Evolutionary conservation across 2,888 invertebrate species (phyloP), one percentile per base, ranked within the genome.

Genomic region (Polyommatus icarus): DNA sequence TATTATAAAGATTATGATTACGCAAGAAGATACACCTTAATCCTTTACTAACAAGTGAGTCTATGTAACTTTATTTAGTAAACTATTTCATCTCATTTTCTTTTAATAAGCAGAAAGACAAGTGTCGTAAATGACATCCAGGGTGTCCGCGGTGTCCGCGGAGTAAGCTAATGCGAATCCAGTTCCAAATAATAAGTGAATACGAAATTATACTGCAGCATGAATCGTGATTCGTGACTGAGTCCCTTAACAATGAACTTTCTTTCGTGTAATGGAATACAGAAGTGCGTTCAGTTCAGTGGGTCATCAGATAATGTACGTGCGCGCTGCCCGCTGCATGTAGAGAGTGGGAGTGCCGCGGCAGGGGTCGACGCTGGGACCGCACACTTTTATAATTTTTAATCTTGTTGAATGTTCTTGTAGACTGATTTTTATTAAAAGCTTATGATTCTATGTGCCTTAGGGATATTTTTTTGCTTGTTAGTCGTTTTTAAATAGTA

Each of bases 271-370:
- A 67, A 67, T 67, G 67, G 29, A 67, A 67, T 32, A 67, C 59
- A 59, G 15, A 61, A 67, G 29, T 29, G 67, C 67, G 67, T 67
- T 67, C 59, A 59, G 59, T 59, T n/a, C 29, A 67, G 29, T 67
- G 67, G 67, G 67, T 67, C 67, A 67, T 67, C 67, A 67, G 67
- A 67, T 67, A 67, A 32, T 12, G 4, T 29, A 61, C 61, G 10
- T 24, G 59, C 8, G 3, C 54, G 54, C 18, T 12, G 54, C 54
- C 54, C 54, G 15, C 29, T 67, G 29, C 29, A 67, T 15, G 67
- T 29, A 67, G 67, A 67, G 32, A 67, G 67, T 29, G 6, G 29
- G 67, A 67, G 67, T 67, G 67, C 67, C 67, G 32, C 67, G 32
- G 32, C 67, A 67, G 32, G 67, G 67, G 29, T 67, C 67, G 32